These are phyloP conservation scores for Ceratothoa steindachneri DNA, from an alignment of 2,888 invertebrate species.

Conservation along the genomic window DNA sequence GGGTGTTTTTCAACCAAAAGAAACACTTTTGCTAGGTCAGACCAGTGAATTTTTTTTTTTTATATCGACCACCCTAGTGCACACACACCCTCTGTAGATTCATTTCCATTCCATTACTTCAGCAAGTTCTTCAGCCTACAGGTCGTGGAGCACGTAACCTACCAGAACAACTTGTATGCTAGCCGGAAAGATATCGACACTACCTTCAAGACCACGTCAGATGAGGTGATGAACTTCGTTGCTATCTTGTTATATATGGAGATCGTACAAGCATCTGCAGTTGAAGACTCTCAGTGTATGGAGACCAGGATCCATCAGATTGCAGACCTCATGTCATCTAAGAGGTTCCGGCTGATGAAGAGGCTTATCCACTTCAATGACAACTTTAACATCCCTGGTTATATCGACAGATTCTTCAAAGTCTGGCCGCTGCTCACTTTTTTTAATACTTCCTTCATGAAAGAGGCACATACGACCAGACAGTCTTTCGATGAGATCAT, in stretches of 20 bases:
- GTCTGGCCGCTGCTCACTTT: slow-evolving; percentile 19
- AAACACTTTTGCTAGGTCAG: too few species aligned
- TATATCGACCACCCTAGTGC: too few species aligned
- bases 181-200: slow-evolving; percentile 20
- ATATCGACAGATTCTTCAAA: slow-evolving; percentile 22
- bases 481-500: slow-evolving; percentile 30
- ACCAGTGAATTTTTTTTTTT: too few species aligned
- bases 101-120: slow-evolving; percentile 20
- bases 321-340: slow-evolving; percentile 23
- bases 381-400: slow-evolving; percentile 17
- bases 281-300: slow-evolving; percentile 23
- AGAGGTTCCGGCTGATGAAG: slow-evolving; percentile 19
- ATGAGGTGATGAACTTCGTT: slow-evolving; percentile 21
- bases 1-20: too few species aligned
- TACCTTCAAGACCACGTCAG: slow-evolving; percentile 23
- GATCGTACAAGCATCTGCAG: not conserved
- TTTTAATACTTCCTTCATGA: slow-evolving; percentile 11
- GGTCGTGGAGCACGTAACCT: slow-evolving; percentile 19
- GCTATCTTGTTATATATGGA: slow-evolving; percentile 24
- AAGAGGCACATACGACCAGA: slow-evolving; percentile 11
- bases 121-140: slow-evolving; percentile 17
- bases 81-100: not conserved
- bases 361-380: slow-evolving; percentile 23
- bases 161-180: slow-evolving; percentile 35
- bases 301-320: slow-evolving; percentile 21